phyloP scores from a whole-genome alignment of 1,140 invertebrate genomes.

The Coelopa frigida region DNA sequence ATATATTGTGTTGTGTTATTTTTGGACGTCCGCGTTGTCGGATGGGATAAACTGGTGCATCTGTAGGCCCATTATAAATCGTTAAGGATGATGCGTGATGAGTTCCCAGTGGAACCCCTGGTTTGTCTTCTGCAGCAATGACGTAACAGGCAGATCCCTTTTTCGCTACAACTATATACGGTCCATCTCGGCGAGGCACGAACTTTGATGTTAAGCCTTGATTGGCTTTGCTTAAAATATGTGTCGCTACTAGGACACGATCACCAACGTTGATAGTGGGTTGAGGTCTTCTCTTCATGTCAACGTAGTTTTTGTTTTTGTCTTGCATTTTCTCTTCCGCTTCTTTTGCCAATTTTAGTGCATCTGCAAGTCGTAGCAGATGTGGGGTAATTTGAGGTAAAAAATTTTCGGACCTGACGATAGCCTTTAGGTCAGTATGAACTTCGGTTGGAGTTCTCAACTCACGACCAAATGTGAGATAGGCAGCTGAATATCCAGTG shows the following conservation, averaged over 20 bases:
- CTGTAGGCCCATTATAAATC: background rate
- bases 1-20: too few species aligned
- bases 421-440: constrained; percentile 21
- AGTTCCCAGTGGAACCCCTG: too few species aligned
- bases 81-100: background rate
- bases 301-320: constrained; percentile 7
- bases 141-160: constrained; percentile 22
- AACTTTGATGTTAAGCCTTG: constrained; percentile 33
- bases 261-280: constrained; percentile 22
- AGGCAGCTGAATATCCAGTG: too few species aligned
- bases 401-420: constrained; percentile 26
- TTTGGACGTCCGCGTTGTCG: constrained; percentile 4
- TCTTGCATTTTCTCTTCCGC: background rate
- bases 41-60: constrained; percentile 4
- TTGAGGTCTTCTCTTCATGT: constrained; percentile 14
- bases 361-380: too few species aligned
- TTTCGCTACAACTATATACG: constrained; percentile 16
- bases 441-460: constrained; percentile 21
- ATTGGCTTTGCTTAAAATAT: constrained; percentile 24
- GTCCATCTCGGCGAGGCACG: constrained; percentile 34
- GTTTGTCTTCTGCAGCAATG: constrained; percentile 13
- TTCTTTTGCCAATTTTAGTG: constrained; percentile 16
- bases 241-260: constrained; percentile 27
- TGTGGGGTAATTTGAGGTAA: constrained; percentile 23
- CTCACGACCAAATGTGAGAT: constrained; percentile 37